Conservation (phyloP, 2,888 invertebrate species). For the Mesorhabditis sp. region DNA sequence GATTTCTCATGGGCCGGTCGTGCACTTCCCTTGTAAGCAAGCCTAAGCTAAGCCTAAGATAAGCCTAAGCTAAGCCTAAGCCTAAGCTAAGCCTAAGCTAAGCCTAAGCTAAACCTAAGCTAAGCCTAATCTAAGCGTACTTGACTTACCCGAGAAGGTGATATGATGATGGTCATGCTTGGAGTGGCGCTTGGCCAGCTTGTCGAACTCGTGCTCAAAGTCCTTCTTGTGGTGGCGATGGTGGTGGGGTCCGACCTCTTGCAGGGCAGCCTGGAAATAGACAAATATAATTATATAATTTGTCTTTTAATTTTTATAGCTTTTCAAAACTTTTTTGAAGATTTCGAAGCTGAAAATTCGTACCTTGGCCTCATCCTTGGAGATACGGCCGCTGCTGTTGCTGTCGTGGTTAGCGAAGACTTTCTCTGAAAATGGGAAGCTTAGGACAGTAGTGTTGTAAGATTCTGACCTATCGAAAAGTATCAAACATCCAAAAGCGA, state of each 20-base stretch:
- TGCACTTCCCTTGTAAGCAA: too few species aligned
- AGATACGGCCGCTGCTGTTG: constrained; percentile 5
- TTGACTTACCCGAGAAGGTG: constrained; percentile 1
- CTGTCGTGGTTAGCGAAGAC: neutral
- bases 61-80: too few species aligned
- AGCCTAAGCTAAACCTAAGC: too few species aligned
- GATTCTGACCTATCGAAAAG: neutral
- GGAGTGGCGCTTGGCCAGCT: constrained; percentile 9
- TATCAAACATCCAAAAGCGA: neutral
- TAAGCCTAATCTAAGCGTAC: neutral
- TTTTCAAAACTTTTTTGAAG: neutral
- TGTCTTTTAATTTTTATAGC: neutral
- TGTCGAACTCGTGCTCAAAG: constrained; percentile 8
- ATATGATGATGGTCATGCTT: constrained; percentile 8
- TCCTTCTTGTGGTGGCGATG: constrained; percentile 1
- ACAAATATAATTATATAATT: neutral
- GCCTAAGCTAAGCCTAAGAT: too few species aligned
- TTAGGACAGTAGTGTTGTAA: neutral
- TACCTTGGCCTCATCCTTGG: constrained; percentile 8
- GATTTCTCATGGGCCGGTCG: too few species aligned
- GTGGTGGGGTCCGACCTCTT: neutral
- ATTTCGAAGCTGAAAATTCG: neutral
- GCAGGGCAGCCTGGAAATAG: neutral
- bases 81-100: too few species aligned
- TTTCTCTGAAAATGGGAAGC: neutral